Percentiles rank a stretch among this genome's conserved stretches.
These are phyloP conservation scores for Lasioglossum calceatum DNA, from an alignment of 2,888 invertebrate species.

Conservation along the genomic window DNA sequence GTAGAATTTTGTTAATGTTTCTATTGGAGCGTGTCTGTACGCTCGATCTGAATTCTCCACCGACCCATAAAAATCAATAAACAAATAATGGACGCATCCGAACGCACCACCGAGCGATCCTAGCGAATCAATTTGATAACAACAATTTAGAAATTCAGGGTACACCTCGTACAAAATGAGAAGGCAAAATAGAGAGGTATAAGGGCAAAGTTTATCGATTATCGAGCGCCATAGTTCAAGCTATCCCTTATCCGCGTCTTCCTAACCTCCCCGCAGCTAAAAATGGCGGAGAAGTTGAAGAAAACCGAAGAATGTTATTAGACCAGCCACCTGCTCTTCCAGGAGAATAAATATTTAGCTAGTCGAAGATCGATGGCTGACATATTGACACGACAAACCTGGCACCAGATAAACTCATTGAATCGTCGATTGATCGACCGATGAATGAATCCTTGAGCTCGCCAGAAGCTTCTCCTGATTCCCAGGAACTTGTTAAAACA, in stretches of 20 bases:
- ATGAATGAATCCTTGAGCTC: neutral
- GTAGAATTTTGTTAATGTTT: neutral
- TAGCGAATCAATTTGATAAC: neutral
- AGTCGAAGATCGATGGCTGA: neutral
- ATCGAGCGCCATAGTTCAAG: neutral
- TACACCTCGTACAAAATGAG: no score
- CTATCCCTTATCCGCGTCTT: neutral
- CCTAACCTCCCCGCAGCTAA: neutral
- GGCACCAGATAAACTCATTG: neutral
- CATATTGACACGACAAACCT: neutral
- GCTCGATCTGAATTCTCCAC: neutral
- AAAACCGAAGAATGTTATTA: neutral
- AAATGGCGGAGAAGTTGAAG: neutral
- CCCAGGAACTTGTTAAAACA: neutral
- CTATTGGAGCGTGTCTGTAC: neutral
- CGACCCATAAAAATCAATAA: neutral
- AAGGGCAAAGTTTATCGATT: conserved; percentile 1
- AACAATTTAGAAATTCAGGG: neutral
- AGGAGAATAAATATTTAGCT: neutral
- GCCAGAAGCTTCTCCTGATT: neutral
- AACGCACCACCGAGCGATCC: neutral
- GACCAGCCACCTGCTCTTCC: neutral
- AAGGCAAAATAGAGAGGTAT: neutral
- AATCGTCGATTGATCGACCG: neutral
- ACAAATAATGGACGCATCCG: neutral